Percentiles rank a stretch among this genome's conserved stretches.
Evolutionary conservation across 2,113 vertebrate species (phyloP).

Genomic region (Ptyas mucosa): DNA sequence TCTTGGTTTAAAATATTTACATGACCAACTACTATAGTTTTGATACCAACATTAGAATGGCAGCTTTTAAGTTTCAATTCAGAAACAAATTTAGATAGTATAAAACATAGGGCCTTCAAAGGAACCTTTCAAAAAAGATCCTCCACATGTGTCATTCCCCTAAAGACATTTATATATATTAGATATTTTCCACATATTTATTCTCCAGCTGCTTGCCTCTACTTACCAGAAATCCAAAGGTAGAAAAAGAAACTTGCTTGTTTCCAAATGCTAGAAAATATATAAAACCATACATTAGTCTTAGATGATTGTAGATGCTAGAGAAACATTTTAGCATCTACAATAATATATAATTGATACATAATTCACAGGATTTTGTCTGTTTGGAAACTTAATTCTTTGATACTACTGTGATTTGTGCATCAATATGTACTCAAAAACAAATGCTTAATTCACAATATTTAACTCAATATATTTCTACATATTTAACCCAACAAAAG

Average conservation of each 20-base stretch:
- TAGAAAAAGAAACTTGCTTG: conserved; percentile 70
- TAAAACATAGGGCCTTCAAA: not conserved
- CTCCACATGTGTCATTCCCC: not conserved
- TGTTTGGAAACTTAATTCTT: not conserved
- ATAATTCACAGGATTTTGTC: not conserved
- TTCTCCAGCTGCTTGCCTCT: conserved; percentile 4
- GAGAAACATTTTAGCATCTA: not conserved
- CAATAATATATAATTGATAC: not conserved
- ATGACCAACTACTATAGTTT: not conserved
- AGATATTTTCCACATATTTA: not conserved
- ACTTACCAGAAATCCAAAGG: conserved; percentile 76
- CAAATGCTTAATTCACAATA: not conserved
- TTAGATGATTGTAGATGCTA: not conserved
- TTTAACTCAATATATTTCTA: not conserved
- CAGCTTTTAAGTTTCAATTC: not conserved
- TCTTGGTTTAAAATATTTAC: not conserved
- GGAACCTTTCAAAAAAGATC: no score
- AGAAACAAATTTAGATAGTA: not conserved
- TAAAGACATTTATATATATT: not conserved
- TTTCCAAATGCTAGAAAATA: conserved; percentile 72
- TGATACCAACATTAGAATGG: not conserved
- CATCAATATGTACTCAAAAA: not conserved
- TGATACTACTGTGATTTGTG: not conserved
- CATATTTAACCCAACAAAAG: not conserved
- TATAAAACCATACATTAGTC: conserved; percentile 43